Evolutionary conservation across 30 jellyfish, hydroid and myxozoan species (phyloP).

Genomic region (Chironex yamaguchii): DNA sequence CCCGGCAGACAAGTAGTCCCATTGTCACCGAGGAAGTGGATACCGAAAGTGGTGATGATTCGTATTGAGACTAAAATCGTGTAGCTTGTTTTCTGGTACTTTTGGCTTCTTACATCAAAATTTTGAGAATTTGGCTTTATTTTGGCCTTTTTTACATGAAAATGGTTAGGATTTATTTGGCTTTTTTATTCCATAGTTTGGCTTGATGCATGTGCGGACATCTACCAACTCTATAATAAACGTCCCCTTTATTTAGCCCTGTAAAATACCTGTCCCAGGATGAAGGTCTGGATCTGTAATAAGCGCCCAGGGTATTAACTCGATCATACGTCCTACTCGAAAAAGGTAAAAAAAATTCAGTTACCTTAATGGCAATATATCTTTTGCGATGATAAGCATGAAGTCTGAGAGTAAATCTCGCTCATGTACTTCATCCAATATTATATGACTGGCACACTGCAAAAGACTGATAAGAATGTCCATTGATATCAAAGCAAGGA

Average conservation of each 20-base stretch:
- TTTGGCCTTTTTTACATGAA: too few species aligned
- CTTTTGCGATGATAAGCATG: slow-evolving; percentile 75
- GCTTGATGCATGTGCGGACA: slow-evolving; percentile 47
- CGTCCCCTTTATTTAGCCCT: too few species aligned
- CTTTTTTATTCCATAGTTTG: slow-evolving; percentile 38
- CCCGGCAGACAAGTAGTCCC: neutral
- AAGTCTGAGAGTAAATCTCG: slow-evolving; percentile 83
- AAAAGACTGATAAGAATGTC: slow-evolving; percentile 73
- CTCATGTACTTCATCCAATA: slow-evolving; percentile 89
- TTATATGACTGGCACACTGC: slow-evolving; percentile 74
- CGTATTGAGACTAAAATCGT: neutral
- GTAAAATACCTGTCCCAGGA: too few species aligned
- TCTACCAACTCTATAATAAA: slow-evolving; percentile 22
- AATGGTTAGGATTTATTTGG: slow-evolving; percentile 46
- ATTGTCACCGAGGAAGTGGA: neutral
- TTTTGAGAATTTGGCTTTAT: neutral
- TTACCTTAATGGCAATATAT: slow-evolving; percentile 75
- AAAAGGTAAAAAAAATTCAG: neutral
- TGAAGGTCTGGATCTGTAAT: too few species aligned
- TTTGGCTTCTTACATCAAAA: neutral
- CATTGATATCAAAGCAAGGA: too few species aligned
- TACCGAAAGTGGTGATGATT: neutral
- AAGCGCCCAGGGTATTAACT: too few species aligned
- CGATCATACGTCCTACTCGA: too few species aligned
- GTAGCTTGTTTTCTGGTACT: neutral